Percentiles rank a stretch among this genome's conserved stretches.
Conservation (phyloP, 1,140 invertebrate species). For the Bombus affinis region DNA sequence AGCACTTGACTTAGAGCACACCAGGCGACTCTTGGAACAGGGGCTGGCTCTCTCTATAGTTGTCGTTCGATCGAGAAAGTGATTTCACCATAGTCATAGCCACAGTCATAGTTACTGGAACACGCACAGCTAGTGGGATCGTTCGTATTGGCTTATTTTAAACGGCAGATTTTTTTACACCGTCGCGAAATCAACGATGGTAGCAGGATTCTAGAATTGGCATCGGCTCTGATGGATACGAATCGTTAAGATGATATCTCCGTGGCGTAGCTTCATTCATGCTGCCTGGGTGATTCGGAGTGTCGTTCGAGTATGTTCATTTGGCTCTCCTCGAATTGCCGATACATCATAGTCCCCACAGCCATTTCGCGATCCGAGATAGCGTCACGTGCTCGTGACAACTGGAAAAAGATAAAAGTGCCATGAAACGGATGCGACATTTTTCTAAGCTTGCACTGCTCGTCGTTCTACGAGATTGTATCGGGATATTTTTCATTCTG, state of each 20-base stretch:
- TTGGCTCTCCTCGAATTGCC: constrained; percentile 39
- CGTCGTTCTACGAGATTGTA: background rate
- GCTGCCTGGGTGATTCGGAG: constrained; percentile 34
- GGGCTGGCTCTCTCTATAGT: background rate
- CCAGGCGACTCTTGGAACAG: background rate
- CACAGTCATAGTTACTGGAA: background rate
- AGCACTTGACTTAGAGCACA: background rate
- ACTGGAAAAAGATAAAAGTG: constrained; percentile 28
- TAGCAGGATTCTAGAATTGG: constrained; percentile 33
- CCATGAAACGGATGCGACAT: constrained; percentile 16
- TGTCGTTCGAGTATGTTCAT: constrained; percentile 32
- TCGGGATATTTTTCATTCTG: background rate
- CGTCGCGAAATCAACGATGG: constrained; percentile 15
- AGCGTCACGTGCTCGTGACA: constrained; percentile 28
- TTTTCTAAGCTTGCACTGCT: background rate
- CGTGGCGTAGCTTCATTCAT: constrained; percentile 1
- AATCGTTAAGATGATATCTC: constrained; percentile 53
- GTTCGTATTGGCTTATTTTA: constrained; percentile 3
- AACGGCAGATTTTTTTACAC: background rate
- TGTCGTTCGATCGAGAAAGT: background rate
- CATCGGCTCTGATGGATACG: constrained; percentile 39
- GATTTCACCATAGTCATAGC: background rate
- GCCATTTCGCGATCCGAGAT: constrained; percentile 19
- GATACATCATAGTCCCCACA: constrained; percentile 26
- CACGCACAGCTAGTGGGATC: background rate